phyloP scores from a whole-genome alignment of 2,797 vertebrate genomes.

The Typhlichthys subterraneus region DNA sequence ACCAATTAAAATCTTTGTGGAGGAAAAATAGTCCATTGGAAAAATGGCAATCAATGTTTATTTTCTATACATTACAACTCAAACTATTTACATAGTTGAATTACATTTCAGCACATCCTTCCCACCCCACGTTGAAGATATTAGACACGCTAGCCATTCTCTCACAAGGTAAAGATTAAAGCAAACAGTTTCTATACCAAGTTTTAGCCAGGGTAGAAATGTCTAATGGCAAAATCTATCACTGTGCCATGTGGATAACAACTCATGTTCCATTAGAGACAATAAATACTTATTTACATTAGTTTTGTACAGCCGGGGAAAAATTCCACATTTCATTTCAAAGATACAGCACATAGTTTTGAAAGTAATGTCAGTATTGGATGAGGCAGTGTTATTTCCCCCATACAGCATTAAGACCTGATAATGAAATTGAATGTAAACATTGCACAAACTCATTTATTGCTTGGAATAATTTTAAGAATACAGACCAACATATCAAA shows the following conservation, averaged over 20 bases:
- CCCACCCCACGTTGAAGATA: constrained; percentile 17
- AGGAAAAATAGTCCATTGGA: no score
- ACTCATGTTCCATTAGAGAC: no score
- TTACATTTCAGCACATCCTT: constrained; percentile 55
- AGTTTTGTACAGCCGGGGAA: no score
- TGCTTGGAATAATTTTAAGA: constrained; percentile 42
- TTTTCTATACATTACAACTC: constrained; percentile 79
- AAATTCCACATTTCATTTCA: constrained; percentile 9
- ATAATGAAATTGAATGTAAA: constrained; percentile 1
- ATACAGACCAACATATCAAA: neutral
- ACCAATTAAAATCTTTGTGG: no score
- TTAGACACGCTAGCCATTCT: constrained; percentile 19
- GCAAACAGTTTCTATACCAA: no score
- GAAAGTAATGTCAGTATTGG: constrained; percentile 7
- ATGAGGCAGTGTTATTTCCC: constrained; percentile 21
- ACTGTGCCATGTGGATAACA: no score
- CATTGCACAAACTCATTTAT: constrained; percentile 35
- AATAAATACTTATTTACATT: no score
- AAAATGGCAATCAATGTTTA: constrained; percentile 71
- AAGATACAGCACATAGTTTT: constrained; percentile 16
- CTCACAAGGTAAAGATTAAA: constrained; percentile 33
- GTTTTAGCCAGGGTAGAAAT: no score
- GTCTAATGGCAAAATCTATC: no score
- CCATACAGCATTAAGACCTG: constrained; percentile 9
- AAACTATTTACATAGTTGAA: constrained; percentile 71